Percentiles rank a stretch among this genome's conserved stretches.
Evolutionary conservation across 1,140 invertebrate genomes (phyloP).

Genomic region (Drosophila rhopaloa): DNA sequence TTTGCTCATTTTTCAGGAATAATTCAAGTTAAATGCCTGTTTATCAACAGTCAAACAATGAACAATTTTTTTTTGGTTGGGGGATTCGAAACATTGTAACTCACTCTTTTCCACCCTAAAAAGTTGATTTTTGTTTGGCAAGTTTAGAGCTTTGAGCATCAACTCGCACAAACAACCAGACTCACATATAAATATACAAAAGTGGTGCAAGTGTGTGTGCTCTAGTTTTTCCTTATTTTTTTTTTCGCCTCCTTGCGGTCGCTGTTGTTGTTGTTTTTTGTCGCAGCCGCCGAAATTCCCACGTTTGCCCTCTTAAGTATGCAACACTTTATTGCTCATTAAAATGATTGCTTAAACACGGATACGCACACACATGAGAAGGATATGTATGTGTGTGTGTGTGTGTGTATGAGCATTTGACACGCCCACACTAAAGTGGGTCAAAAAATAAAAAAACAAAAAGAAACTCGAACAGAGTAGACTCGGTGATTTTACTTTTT

Average conservation of each 20-base stretch:
- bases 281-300: constrained; percentile 51
- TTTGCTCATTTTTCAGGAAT: constrained; percentile 44
- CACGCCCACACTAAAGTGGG: constrained; percentile 27
- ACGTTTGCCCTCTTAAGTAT: constrained; percentile 60
- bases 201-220: constrained; percentile 16
- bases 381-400: neutral
- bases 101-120: neutral
- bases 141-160: constrained; percentile 28
- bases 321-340: constrained; percentile 76
- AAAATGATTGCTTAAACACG: constrained; percentile 63
- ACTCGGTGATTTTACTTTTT: neutral
- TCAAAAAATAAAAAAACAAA: constrained; percentile 15
- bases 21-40: constrained; percentile 68
- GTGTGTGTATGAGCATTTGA: constrained; percentile 22
- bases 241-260: constrained; percentile 21
- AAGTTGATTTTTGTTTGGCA: constrained; percentile 7
- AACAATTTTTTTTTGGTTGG: neutral
- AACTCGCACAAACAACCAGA: neutral
- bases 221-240: constrained; percentile 24
- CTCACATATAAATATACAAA: neutral
- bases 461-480: neutral
- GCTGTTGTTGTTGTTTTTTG: constrained; percentile 23
- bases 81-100: neutral
- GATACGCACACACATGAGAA: constrained; percentile 2
- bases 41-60: constrained; percentile 68